phyloP scores from a whole-genome alignment of 2,113 vertebrate genomes.

The Saccopteryx bilineata region DNA sequence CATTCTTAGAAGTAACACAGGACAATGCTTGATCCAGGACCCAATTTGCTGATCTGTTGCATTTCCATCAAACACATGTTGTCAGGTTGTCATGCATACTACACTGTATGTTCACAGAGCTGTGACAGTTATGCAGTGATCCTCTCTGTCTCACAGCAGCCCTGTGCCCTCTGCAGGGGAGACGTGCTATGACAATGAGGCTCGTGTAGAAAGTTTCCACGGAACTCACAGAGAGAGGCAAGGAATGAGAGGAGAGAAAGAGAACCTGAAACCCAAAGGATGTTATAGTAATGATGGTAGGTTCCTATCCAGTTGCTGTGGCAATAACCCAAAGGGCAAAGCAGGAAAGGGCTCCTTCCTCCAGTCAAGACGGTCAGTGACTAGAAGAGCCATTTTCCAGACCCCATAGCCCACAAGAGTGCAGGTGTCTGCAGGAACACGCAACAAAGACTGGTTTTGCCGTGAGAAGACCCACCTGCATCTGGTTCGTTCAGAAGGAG shows the following conservation, averaged over 20 bases:
- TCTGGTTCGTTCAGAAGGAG: accelerated
- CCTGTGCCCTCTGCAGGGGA: accelerated
- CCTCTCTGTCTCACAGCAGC: not conserved
- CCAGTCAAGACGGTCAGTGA: accelerated
- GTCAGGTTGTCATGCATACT: accelerated
- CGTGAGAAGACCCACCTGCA: accelerated
- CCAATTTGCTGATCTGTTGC: not conserved
- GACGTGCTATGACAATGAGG: accelerated
- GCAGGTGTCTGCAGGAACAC: accelerated
- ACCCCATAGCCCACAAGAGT: too few species aligned
- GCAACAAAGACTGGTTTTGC: accelerated
- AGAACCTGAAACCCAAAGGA: not conserved
- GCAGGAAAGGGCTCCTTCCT: too few species aligned
- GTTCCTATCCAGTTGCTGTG: accelerated
- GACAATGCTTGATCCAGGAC: not conserved
- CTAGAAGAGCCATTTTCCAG: accelerated
- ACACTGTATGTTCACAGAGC: accelerated
- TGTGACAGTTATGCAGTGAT: accelerated
- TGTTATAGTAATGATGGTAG: accelerated
- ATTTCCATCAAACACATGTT: accelerated
- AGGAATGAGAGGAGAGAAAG: not conserved
- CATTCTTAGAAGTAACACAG: not conserved
- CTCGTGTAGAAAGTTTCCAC: accelerated
- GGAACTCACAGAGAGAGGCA: accelerated
- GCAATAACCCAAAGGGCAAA: not conserved